Percentiles rank a stretch among this genome's conserved stretches.
Conservation (phyloP, 2,113 vertebrate genomes). For the Platichthys stellatus region DNA sequence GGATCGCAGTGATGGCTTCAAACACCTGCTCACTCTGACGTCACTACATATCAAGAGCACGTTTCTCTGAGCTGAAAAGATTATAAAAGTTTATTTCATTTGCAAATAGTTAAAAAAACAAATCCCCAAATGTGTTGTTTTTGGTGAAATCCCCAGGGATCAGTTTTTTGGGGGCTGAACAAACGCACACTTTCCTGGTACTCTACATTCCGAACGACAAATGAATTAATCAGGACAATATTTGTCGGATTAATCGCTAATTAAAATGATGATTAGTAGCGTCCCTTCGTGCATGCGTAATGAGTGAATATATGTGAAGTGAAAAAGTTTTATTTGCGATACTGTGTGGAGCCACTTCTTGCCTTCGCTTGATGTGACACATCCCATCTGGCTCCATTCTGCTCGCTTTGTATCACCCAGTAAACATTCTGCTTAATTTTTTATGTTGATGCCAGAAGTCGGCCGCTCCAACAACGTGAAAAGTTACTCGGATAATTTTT, state of each 20-base stretch:
- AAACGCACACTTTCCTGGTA: too few species aligned
- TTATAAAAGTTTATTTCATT: too few species aligned
- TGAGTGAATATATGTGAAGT: neutral
- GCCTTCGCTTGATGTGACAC: neutral
- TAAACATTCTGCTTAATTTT: conserved; percentile 11
- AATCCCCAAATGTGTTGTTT: too few species aligned
- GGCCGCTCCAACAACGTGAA: neutral
- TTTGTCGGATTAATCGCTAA: neutral
- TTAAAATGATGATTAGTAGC: neutral
- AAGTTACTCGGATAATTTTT: neutral
- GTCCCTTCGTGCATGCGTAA: neutral
- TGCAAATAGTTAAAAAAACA: too few species aligned
- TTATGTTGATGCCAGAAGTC: neutral
- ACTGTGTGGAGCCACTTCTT: neutral
- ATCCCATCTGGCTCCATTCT: conserved; percentile 2
- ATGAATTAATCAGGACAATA: neutral
- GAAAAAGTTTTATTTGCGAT: neutral
- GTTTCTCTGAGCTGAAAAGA: too few species aligned
- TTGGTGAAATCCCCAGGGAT: too few species aligned
- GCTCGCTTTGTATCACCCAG: neutral
- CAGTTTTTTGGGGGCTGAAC: too few species aligned
- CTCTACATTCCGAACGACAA: neutral
- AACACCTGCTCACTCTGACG: too few species aligned
- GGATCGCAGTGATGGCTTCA: too few species aligned
- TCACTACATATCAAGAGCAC: too few species aligned